Evolutionary conservation across 2,797 vertebrate genomes (phyloP), one percentile per base, ranked within the genome.

Genomic region (Smutsia gigantea): DNA sequence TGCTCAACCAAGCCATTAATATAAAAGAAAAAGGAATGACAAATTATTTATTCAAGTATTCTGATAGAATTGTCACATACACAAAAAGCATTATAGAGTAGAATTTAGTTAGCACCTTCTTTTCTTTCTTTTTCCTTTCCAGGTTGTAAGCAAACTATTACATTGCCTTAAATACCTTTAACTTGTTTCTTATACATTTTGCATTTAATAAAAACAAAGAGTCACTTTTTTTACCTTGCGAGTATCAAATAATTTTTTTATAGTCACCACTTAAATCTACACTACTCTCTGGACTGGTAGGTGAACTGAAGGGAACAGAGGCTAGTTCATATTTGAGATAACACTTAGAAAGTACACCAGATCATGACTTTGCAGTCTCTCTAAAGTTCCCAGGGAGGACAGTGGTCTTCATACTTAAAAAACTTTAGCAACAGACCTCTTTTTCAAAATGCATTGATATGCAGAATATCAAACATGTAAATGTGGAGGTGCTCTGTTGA

Each of bases 21-120:
- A 29, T 84, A 88, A 64, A 90, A 87, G 69, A 92, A 91, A 96
- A 96, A 96, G 25, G 21, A 82, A 86, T 85, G 46, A 23, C 7
- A 94, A 83, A 55, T 64, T 37, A 71, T 71, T 96, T 95, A 57
- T 94, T 96, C 21, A 96, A 68, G 63, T 75, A 4, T 93, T 93
- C 27, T 95, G 64, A 89, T 68, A 92, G 68, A 92, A 92, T 78
- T 74, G 14, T 69, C 46, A 11, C 39, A 88, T 69, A 90, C 0
- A 79, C 23, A 69, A 79, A 96, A 90, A 61, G n/a, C 57, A 29
- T 93, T 57, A 79, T 46, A 53, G 21, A 92, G n/a, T 87, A 94
- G 81, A 71, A 92, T 94, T 78, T 85, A 92, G 71, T 92, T 96
- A 94, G 90, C 10, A 93, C 31, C 12, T 21, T 14, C 49, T 90